These are phyloP conservation scores for Micromesistius poutassou DNA, from an alignment of 2,797 vertebrate species.

Conservation along the genomic window DNA sequence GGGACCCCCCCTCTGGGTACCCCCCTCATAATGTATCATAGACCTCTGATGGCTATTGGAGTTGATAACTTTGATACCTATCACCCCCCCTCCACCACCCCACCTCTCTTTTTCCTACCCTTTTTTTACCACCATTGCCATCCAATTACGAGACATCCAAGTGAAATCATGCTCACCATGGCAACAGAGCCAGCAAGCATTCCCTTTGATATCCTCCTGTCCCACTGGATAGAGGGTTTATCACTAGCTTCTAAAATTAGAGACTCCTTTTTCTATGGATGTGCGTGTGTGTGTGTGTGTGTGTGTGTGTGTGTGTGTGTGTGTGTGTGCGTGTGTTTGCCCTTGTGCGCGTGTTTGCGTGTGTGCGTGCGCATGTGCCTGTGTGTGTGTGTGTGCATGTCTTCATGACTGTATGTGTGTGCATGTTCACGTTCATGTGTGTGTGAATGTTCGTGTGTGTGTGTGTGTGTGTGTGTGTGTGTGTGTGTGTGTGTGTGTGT, in stretches of 20 bases:
- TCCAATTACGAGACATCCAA: slow-evolving; percentile 66
- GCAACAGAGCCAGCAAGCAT: slow-evolving; percentile 70
- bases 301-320: too few relatives aligned
- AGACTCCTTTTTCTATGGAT: slow-evolving; percentile 14
- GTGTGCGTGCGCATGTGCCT: not conserved
- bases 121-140: slow-evolving; percentile 24
- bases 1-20: not conserved
- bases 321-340: too few relatives aligned
- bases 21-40: not conserved
- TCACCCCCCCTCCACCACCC: slow-evolving; percentile 14
- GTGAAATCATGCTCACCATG: slow-evolving; percentile 70
- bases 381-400: too few relatives aligned
- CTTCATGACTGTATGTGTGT: too few relatives aligned
- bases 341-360: slow-evolving; percentile 11
- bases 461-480: slow-evolving; percentile 13
- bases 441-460: too few relatives aligned
- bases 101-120: slow-evolving; percentile 2
- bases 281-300: not conserved
- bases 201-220: slow-evolving; percentile 69
- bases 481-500: too few relatives aligned
- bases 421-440: too few relatives aligned
- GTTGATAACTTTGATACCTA: slow-evolving; percentile 30
- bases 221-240: slow-evolving; percentile 63
- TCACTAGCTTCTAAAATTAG: slow-evolving; percentile 71
- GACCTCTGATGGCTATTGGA: slow-evolving; percentile 35